Conservation (phyloP, 2,113 vertebrate genomes). For the Geothlypis trichas region DNA sequence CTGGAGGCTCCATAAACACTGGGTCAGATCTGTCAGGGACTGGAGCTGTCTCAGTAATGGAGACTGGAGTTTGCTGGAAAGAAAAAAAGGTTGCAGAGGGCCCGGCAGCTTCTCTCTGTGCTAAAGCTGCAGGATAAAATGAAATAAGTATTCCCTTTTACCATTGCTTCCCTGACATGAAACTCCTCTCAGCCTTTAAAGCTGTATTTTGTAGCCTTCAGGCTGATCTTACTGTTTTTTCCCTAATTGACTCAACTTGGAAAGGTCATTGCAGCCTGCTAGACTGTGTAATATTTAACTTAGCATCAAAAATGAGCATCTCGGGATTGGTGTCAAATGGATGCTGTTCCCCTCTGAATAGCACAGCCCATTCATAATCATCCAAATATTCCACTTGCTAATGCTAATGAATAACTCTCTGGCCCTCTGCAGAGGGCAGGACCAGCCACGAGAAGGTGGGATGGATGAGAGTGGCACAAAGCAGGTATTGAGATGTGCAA, state of each 20-base stretch:
- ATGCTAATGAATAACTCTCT: conserved; percentile 36
- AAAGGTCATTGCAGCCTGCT: neutral
- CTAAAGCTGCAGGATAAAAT: neutral
- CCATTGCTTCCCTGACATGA: neutral
- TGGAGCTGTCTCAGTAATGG: neutral
- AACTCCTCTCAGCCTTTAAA: neutral
- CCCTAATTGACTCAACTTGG: neutral
- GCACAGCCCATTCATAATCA: conserved; percentile 46
- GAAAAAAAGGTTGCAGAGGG: neutral
- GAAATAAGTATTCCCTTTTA: neutral
- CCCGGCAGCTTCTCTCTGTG: neutral
- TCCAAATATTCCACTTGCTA: conserved; percentile 37
- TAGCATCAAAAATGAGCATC: conserved; percentile 40
- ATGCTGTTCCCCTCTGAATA: conserved; percentile 25
- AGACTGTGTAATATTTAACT: conserved; percentile 50
- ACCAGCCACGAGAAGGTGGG: neutral
- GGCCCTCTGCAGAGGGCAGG: conserved; percentile 1
- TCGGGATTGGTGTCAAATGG: conserved; percentile 20
- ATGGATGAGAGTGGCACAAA: neutral
- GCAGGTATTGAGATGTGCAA: conserved; percentile 1
- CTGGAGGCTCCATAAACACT: neutral
- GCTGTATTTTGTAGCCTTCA: neutral
- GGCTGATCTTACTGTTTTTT: neutral
- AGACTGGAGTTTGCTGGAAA: neutral
- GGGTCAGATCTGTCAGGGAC: neutral